Conservation (phyloP, 2,113 vertebrate species). For the Ammospiza caudacuta region DNA sequence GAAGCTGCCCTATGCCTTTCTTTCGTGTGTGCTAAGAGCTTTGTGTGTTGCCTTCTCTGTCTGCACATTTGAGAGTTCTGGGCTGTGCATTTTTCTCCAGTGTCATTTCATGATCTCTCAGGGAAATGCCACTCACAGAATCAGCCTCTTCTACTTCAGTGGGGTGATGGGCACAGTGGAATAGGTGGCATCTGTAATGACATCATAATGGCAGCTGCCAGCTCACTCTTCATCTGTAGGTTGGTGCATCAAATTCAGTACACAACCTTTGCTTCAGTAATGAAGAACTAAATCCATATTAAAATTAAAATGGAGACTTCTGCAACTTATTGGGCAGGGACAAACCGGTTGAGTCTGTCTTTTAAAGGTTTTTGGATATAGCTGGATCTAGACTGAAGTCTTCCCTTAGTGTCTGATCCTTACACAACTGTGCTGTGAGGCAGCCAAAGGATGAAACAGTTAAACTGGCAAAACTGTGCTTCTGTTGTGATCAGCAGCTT, state of each 20-base stretch:
- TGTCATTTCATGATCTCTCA: neutral
- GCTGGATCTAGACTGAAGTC: neutral
- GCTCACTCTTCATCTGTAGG: neutral
- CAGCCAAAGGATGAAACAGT: neutral
- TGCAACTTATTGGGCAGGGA: neutral
- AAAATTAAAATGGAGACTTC: neutral
- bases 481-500: neutral
- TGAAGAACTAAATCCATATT: neutral
- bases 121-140: neutral
- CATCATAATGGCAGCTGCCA: neutral
- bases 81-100: neutral
- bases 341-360: neutral
- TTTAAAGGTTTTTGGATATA: neutral
- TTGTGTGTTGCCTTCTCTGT: neutral
- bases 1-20: neutral
- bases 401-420: neutral
- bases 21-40: neutral
- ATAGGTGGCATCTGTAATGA: neutral
- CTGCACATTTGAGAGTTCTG: neutral
- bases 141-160: neutral
- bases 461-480: neutral
- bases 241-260: neutral
- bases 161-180: neutral
- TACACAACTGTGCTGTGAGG: neutral
- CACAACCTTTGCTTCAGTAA: neutral